Evolutionary conservation across 2,888 invertebrate species (phyloP).

Genomic region (Phyto melanocephala): DNA sequence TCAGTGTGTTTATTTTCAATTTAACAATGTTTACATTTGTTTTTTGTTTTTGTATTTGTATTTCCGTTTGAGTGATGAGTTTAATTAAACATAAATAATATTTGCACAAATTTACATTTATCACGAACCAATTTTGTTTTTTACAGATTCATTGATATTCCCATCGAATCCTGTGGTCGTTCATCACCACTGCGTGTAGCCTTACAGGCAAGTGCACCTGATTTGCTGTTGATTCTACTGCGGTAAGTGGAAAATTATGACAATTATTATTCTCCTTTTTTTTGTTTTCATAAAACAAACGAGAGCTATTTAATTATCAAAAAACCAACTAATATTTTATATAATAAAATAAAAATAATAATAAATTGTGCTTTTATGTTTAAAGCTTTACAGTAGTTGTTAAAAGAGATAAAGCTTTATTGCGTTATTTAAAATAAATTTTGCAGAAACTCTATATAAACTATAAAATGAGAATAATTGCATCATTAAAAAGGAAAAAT

Average conservation of each 20-base stretch:
- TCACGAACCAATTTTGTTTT: conserved; percentile 63
- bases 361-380: too few relatives aligned
- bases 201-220: conserved; percentile 86
- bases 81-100: conserved; percentile 20
- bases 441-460: too few relatives aligned
- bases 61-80: background rate
- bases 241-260: conserved; percentile 72
- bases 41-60: background rate
- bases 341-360: too few relatives aligned
- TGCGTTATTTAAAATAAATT: background rate
- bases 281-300: too few relatives aligned
- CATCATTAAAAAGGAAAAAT: background rate
- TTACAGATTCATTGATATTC: conserved; percentile 85
- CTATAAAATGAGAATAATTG: background rate
- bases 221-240: conserved; percentile 86
- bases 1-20: background rate
- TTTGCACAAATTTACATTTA: conserved; percentile 8
- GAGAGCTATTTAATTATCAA: background rate
- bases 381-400: background rate
- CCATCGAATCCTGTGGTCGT: conserved; percentile 89
- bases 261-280: background rate
- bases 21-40: background rate
- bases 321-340: too few relatives aligned
- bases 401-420: background rate
- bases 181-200: conserved; percentile 87